These are phyloP conservation scores for Colletes latitarsis DNA, from an alignment of 1,140 invertebrate genomes.

Conservation along the genomic window DNA sequence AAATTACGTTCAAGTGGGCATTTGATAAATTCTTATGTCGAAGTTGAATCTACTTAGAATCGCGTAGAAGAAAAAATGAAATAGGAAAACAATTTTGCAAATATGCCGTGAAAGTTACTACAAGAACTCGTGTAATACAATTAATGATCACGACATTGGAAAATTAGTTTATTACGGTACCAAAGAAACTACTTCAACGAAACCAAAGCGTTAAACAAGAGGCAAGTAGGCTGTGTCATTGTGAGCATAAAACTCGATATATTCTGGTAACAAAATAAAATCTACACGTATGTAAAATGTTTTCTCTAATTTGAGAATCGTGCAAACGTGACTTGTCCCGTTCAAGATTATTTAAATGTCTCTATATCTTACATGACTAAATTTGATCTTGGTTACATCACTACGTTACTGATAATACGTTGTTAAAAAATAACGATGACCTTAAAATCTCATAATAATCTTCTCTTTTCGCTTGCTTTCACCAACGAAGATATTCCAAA, in stretches of 20 bases:
- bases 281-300: background rate
- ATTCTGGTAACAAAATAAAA: background rate
- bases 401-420: no score
- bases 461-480: no score
- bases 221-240: conserved; percentile 30
- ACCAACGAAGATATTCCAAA: no score
- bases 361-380: no score
- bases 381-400: no score
- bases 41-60: conserved; percentile 5
- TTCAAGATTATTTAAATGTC: no score
- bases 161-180: conserved; percentile 37
- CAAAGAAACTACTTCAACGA: conserved; percentile 39
- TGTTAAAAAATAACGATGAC: no score
- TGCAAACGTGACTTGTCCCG: no score
- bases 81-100: background rate
- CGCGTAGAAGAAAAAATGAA: conserved; percentile 4
- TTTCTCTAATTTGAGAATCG: no score
- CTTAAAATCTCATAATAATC: no score
- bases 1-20: conserved; percentile 12
- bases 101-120: conserved; percentile 18
- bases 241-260: background rate
- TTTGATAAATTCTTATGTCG: conserved; percentile 36
- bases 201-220: conserved; percentile 47
- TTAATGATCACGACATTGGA: conserved; percentile 20
- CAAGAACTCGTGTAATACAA: background rate